Evolutionary conservation across 1,140 invertebrate species (phyloP), one percentile per base, ranked within the genome.

Genomic region (Ditylenchus dipsaci): DNA sequence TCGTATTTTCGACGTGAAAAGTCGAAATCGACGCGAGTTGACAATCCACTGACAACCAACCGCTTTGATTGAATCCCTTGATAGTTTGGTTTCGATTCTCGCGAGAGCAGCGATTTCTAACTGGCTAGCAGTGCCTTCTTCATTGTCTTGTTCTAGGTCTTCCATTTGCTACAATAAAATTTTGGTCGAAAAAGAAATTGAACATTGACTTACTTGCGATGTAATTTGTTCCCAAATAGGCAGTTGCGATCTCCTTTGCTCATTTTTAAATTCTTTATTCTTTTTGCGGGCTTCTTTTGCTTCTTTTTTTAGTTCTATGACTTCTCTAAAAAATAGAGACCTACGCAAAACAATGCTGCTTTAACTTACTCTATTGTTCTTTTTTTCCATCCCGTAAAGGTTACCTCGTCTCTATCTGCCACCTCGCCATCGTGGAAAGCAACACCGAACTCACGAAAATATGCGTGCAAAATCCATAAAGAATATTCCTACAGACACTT

Each of bases 361-460:
- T n/a, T n/a, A 61, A 30, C 59, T 61, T 43, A 61, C 59, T 21
- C 38, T 13, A 26, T 29, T 1, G 59, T 61, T 33, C 8, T 19
- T n/a, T n/a, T n/a, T 21, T 21, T 30, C 29, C 19, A 19, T 7
- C 5, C n/a, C 21, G 59, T 61, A 27, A 33, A 61, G 11, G 11
- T 11, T 61, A 21, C 19, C 8, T 30, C n/a, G 8, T 43, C 59
- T 8, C 29, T 29, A 8, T 7, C 38, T 3, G 17, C 59, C 1
- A 61, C 1, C 29, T 61, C 59, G n/a, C 13, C 19, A 8, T 61
- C 59, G 29, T 43, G 38, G 26, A 61, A 61, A 8, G 59, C 59
- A 43, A 61, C 59, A 29, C 59, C 29, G 26, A 30, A 61, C n/a
- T 61, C 29, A 5, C 59, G 59, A 30, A 61, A 61, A 61, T 61